These are phyloP conservation scores for Myripristis murdjan DNA, from an alignment of 2,797 vertebrate genomes.

Conservation along the genomic window DNA sequence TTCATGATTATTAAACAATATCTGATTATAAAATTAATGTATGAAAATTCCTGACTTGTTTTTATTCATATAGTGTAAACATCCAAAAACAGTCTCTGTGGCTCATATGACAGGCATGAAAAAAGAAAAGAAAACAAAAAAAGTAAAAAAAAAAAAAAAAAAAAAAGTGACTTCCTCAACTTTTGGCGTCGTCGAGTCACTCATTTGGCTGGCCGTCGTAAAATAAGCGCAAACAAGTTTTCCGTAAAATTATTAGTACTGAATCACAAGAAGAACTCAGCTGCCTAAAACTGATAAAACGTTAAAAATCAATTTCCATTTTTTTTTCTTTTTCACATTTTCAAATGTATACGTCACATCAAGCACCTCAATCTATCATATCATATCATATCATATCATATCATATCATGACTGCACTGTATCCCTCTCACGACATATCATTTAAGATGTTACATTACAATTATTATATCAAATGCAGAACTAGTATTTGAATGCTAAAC, in stretches of 20 bases:
- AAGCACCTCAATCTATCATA: slow-evolving; percentile 75
- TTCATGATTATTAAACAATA: slow-evolving; percentile 75
- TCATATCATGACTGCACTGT: slow-evolving; percentile 71
- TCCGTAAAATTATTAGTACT: slow-evolving; percentile 68
- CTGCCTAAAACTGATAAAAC: slow-evolving; percentile 76
- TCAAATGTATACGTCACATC: slow-evolving; percentile 77
- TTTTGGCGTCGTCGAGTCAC: slow-evolving; percentile 37
- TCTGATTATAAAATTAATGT: slow-evolving; percentile 82
- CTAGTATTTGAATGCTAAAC: slow-evolving; percentile 83
- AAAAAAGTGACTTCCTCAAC: slow-evolving; percentile 40
- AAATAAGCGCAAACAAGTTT: slow-evolving; percentile 63
- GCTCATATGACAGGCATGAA: slow-evolving; percentile 74
- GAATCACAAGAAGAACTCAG: slow-evolving; percentile 77
- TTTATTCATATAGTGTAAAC: slow-evolving; percentile 83
- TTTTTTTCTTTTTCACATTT: slow-evolving; percentile 68
- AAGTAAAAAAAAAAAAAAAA: background rate
- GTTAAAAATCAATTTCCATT: slow-evolving; percentile 64
- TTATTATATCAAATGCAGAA: slow-evolving; percentile 83
- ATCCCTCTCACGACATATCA: slow-evolving; percentile 77
- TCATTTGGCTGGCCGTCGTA: slow-evolving; percentile 53
- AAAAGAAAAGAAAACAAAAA: background rate
- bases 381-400: slow-evolving; percentile 43
- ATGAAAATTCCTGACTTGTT: slow-evolving; percentile 85
- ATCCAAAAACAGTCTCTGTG: slow-evolving; percentile 84
- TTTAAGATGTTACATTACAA: slow-evolving; percentile 78